phyloP scores from a whole-genome alignment of 2,797 vertebrate genomes.

The Hydrolagus colliei region DNA sequence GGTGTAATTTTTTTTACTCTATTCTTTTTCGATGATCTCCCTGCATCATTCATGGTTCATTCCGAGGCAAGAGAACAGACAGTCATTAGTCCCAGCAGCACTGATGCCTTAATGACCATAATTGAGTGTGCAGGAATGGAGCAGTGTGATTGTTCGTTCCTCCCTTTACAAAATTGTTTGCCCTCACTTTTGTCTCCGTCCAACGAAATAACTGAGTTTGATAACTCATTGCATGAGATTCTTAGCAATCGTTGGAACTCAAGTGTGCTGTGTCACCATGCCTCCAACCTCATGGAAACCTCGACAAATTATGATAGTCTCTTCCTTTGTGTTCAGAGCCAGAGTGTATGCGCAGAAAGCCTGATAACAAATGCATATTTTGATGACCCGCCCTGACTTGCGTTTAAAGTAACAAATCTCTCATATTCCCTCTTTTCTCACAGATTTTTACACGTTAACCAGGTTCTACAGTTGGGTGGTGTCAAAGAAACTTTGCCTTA shows the following conservation, averaged over 20 bases:
- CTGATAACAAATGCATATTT: background rate
- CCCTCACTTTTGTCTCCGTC: background rate
- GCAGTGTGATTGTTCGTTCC: too few species aligned
- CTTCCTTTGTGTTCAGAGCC: too few species aligned
- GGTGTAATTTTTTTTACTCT: too few species aligned
- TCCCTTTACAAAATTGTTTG: background rate
- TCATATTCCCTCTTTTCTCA: conserved; percentile 29
- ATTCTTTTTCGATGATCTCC: too few species aligned
- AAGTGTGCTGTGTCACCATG: background rate
- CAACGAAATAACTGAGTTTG: background rate
- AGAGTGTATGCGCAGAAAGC: too few species aligned
- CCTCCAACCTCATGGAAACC: too few species aligned
- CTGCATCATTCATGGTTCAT: too few species aligned
- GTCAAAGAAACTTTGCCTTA: conserved; percentile 74
- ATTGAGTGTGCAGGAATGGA: too few species aligned
- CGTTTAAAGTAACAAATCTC: background rate
- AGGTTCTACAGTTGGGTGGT: conserved; percentile 78
- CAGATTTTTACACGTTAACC: conserved; percentile 70
- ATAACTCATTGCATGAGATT: background rate
- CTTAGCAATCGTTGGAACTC: background rate
- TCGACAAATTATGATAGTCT: too few species aligned
- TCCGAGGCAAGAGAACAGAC: too few species aligned
- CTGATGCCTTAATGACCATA: too few species aligned
- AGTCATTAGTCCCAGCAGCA: too few species aligned
- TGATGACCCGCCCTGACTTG: background rate